Evolutionary conservation across 1,140 invertebrate genomes (phyloP), one percentile per base, ranked within the genome.

Genomic region (Drosophila azteca): DNA sequence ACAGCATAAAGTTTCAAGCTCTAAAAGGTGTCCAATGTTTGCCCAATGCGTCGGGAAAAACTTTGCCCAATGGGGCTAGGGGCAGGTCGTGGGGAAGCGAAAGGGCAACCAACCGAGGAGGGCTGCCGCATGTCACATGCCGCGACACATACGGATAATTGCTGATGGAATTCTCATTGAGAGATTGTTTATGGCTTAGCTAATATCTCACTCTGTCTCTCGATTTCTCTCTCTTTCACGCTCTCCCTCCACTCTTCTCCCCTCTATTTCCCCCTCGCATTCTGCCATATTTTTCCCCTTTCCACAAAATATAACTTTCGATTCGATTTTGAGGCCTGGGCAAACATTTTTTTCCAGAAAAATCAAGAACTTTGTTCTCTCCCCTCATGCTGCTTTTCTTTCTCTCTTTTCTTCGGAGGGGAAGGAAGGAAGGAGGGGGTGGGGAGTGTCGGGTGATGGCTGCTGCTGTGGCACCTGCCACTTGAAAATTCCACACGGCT

Each of bases 401-500:
- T 3, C 8, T 13, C 13, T 9, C 8, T 68, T 63, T 53, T 64
- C 13, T 43, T 35, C 29, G 39, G 26, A 20, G 17, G 17, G 17
- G 17, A 20, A 1, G 17, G 17, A 20, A 20, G 17, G 17, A n/a
- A n/a, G n/a, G n/a, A n/a, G 17, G 17, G 17, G 17, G 17, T 15
- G 54, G 59, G 44, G 24, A 26, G 24, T n/a, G 72, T 44, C 4
- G 15, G 45, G 13, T n/a, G 65, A 20, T 17, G 45, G 46, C 35
- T 22, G 9, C 48, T 53, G 11, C 35, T 45, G 71, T 51, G 65
- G 64, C 81, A 85, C 81, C 81, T 85, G 81, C 61, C 77, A 79
- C 82, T 85, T 85, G 69, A 77, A 85, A 87, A 85, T 85, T 77
- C 74, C 82, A 69, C 81, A 71, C 73, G 77, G 81, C 81, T 85